A percentile compares a stretch with the other conserved stretches of the same genome.
These are phyloP conservation scores for Diadophis punctatus DNA, from an alignment of 2,113 vertebrate genomes.

Conservation along the genomic window DNA sequence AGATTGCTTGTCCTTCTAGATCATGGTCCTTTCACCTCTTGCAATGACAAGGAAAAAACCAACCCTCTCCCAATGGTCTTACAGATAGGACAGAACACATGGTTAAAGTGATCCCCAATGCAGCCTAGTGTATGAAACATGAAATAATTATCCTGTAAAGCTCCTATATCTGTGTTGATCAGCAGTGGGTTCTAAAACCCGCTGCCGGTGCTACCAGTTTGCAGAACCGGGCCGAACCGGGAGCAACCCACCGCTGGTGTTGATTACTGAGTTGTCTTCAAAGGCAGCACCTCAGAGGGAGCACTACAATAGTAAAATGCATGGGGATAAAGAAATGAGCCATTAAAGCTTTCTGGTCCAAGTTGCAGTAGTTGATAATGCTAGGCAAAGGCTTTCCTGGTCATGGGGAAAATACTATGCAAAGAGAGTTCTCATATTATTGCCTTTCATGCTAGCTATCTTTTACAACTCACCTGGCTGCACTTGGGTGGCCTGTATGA, in stretches of 20 bases:
- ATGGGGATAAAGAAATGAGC: neutral
- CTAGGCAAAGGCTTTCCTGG: neutral
- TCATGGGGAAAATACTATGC: neutral
- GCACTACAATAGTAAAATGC: neutral
- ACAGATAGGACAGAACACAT: neutral
- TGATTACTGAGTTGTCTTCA: neutral
- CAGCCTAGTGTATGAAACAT: neutral
- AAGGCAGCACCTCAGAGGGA: neutral
- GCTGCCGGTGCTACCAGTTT: too few species aligned
- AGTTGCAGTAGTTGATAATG: neutral
- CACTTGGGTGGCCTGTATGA: constrained; percentile 91
- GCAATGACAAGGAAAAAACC: neutral
- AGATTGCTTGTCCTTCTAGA: neutral
- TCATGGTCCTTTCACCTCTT: neutral
- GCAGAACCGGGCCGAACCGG: too few species aligned
- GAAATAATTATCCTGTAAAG: neutral
- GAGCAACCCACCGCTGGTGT: neutral
- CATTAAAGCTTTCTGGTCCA: neutral
- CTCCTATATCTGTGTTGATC: neutral
- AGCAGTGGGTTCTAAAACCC: too few species aligned
- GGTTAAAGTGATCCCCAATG: neutral
- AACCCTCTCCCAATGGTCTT: neutral
- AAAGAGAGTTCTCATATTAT: neutral
- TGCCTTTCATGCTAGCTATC: neutral
- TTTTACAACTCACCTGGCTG: constrained; percentile 83